phyloP scores from a whole-genome alignment of 2,113 vertebrate species.

The Bufo gargarizans region DNA sequence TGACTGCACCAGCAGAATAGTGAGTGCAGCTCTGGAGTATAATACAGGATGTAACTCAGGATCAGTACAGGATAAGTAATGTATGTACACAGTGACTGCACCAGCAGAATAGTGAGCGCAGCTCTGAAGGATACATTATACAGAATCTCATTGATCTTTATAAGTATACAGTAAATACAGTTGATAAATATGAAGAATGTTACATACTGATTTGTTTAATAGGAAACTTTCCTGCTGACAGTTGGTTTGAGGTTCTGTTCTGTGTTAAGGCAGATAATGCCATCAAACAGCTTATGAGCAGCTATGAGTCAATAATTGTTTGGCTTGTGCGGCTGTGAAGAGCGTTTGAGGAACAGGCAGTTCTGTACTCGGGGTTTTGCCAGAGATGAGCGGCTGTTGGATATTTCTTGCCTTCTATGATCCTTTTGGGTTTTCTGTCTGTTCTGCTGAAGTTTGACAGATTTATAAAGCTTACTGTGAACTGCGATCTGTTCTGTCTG shows the following conservation, averaged over 20 bases:
- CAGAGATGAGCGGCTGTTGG: neutral
- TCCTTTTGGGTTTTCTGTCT: slow-evolving; percentile 7
- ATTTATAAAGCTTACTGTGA: slow-evolving; percentile 5
- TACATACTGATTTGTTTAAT: neutral
- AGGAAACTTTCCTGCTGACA: neutral
- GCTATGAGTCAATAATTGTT: slow-evolving; percentile 27
- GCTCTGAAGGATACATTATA: no score
- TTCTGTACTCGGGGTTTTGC: neutral
- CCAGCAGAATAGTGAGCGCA: no score
- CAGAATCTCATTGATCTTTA: no score
- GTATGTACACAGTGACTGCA: no score
- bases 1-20: no score
- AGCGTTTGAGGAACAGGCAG: neutral
- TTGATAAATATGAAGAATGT: neutral
- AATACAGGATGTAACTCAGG: no score
- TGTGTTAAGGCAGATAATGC: neutral
- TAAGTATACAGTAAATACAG: no score
- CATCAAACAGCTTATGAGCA: slow-evolving; percentile 5
- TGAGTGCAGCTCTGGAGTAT: no score
- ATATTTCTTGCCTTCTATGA: neutral
- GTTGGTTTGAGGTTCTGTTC: neutral
- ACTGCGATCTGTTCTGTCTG: neutral
- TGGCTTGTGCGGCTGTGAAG: neutral
- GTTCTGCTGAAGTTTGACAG: slow-evolving; percentile 13
- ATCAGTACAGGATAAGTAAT: no score